phyloP scores from a whole-genome alignment of 2,888 invertebrate species.

The Odontocerum albicorne region DNA sequence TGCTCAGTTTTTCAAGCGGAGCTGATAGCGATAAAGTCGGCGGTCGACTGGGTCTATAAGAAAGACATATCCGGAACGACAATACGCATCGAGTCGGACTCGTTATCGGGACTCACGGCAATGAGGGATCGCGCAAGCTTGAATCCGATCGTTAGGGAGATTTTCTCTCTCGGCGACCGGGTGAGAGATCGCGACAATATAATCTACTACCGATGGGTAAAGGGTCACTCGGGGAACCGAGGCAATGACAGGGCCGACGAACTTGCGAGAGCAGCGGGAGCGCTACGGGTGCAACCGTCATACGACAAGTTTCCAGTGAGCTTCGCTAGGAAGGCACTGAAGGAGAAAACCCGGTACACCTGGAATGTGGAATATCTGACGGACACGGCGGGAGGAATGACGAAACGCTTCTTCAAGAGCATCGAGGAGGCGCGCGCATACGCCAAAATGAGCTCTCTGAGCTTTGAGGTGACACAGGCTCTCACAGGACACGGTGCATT shows the following conservation, averaged over 20 bases:
- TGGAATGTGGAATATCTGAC: constrained; percentile 1
- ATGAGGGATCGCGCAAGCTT: background rate
- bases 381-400: background rate
- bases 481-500: background rate
- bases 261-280: background rate
- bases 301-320: background rate
- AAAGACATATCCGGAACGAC: background rate
- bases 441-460: background rate
- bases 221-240: background rate
- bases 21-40: constrained; percentile 2
- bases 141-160: background rate
- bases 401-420: background rate
- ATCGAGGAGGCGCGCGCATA: background rate
- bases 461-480: background rate
- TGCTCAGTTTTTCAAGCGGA: constrained; percentile 18
- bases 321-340: background rate
- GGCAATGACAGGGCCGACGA: background rate
- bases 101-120: background rate
- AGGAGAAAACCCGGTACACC: background rate
- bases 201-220: background rate
- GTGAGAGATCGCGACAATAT: background rate
- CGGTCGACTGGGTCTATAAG: background rate
- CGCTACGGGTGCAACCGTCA: too few relatives aligned
- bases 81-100: background rate
- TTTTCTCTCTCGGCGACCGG: background rate